A percentile compares a stretch with the other conserved stretches of the same genome.
Conservation (phyloP, 2,797 vertebrate species). For the Capromys pilorides region DNA sequence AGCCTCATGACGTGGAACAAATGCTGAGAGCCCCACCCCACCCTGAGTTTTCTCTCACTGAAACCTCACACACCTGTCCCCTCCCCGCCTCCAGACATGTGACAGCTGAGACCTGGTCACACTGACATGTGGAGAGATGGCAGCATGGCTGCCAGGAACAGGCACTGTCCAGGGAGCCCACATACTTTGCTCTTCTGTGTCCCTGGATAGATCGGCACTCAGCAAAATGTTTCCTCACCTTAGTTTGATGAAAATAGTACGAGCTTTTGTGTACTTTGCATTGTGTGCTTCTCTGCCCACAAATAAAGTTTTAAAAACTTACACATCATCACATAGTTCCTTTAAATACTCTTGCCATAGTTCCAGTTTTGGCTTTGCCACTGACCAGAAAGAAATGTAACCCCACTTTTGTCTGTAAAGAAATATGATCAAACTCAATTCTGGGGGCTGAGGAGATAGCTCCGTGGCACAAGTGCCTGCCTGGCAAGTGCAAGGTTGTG, state of each 20-base stretch:
- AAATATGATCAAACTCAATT: not conserved
- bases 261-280: not conserved
- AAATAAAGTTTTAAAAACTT: not conserved
- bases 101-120: not conserved
- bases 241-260: not conserved
- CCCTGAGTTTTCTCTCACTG: not conserved
- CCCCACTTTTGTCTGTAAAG: conserved; percentile 21
- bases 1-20: not conserved
- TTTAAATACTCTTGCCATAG: not conserved
- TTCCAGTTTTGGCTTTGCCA: not conserved
- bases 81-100: not conserved
- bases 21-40: not conserved
- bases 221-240: not conserved
- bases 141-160: not conserved
- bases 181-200: not conserved
- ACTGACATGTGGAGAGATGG: not conserved
- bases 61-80: not conserved
- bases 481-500: no score
- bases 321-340: not conserved
- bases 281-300: not conserved
- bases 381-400: not conserved
- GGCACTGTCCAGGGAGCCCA: not conserved
- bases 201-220: not conserved
- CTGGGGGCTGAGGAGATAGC: no score
- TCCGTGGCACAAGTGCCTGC: no score